These are phyloP conservation scores for Micrasema longulum DNA, from an alignment of 1,140 invertebrate genomes.

Conservation along the genomic window DNA sequence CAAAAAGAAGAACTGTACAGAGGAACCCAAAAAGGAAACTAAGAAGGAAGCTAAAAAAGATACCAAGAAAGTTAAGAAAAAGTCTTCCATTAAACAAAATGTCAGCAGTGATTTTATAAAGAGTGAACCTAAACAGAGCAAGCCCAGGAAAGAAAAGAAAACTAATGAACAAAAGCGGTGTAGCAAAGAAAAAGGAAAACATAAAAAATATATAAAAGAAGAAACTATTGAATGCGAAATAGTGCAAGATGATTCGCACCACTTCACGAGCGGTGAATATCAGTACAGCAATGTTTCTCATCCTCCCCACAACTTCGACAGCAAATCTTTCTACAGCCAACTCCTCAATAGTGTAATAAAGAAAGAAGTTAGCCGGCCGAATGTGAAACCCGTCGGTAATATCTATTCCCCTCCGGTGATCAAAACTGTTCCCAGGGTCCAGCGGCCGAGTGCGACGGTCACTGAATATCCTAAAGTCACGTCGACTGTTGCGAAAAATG, in stretches of 20 bases:
- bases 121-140: neutral
- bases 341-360: neutral
- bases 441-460: too few relatives aligned
- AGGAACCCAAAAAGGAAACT: constrained; percentile 46
- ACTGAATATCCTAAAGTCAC: neutral
- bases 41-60: constrained; percentile 53
- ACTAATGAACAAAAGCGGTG: constrained; percentile 8
- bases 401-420: neutral
- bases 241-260: constrained; percentile 14
- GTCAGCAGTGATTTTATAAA: neutral
- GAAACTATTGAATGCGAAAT: constrained; percentile 18
- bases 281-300: too few relatives aligned
- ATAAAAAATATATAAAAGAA: neutral
- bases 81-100: constrained; percentile 43
- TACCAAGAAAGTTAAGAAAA: constrained; percentile 58
- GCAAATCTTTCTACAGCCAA: too few relatives aligned
- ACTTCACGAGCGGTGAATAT: neutral
- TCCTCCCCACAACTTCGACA: too few relatives aligned
- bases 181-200: constrained; percentile 23
- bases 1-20: neutral
- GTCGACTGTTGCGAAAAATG: neutral
- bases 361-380: neutral
- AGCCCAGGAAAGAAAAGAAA: constrained; percentile 1
- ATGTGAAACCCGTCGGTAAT: neutral
- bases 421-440: neutral